These are phyloP conservation scores for Crambe crambe DNA, from an alignment of 37 sponge, comb jelly and placozoan species.

Conservation along the genomic window DNA sequence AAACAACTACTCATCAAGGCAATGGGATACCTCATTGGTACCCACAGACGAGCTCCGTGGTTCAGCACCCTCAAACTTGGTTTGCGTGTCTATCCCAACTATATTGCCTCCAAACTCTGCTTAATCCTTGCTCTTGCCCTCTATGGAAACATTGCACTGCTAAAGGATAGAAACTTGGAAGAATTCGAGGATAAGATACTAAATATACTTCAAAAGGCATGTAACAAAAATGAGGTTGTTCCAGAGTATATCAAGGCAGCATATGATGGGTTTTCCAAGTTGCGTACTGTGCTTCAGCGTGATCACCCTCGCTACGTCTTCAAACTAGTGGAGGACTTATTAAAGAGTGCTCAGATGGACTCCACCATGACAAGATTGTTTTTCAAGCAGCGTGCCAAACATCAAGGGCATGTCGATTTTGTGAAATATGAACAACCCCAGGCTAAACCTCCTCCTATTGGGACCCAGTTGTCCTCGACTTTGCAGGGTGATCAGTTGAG, in stretches of 20 bases:
- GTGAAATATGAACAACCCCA: neutral
- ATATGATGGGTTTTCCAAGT: neutral
- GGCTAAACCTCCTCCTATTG: neutral
- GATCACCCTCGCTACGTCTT: neutral
- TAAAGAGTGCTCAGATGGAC: neutral
- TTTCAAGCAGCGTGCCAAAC: neutral
- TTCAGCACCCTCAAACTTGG: constrained; percentile 50
- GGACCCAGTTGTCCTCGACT: neutral
- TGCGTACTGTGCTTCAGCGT: no score
- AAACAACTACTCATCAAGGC: neutral
- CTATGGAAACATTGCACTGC: constrained; percentile 38
- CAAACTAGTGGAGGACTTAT: neutral
- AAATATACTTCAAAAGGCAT: neutral
- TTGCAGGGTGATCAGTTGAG: neutral
- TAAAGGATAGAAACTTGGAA: neutral
- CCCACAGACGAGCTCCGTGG: neutral
- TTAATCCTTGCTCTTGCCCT: constrained; percentile 40
- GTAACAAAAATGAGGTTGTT: neutral
- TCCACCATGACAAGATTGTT: neutral
- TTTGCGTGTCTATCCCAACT: neutral
- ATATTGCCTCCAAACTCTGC: constrained; percentile 32
- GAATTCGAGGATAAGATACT: neutral
- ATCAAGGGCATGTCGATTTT: neutral
- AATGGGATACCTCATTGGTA: constrained; percentile 37
- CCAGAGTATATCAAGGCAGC: neutral